Conservation (phyloP, 1,140 invertebrate genomes). For the Bombus pyrosoma region DNA sequence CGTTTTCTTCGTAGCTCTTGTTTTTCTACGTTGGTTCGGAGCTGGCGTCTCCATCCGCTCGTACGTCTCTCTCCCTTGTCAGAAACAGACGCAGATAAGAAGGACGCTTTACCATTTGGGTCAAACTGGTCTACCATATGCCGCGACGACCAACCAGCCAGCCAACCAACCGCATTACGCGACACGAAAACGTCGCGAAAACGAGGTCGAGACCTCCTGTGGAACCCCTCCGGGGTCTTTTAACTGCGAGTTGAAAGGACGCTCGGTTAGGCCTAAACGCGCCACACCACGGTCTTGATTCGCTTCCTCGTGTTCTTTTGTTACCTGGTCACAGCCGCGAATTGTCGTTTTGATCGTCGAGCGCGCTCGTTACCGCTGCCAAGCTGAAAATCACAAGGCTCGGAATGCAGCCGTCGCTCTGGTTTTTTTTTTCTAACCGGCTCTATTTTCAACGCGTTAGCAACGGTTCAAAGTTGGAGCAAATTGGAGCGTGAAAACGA, state of each 20-base stretch:
- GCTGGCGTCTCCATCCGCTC: constrained; percentile 14
- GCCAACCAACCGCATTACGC: constrained; percentile 26
- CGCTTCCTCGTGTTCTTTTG: constrained; percentile 22
- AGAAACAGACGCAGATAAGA: constrained; percentile 54
- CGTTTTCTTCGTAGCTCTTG: neutral
- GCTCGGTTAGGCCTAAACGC: constrained; percentile 42
- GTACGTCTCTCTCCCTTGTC: constrained; percentile 41
- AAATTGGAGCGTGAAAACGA: too few species aligned
- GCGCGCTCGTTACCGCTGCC: neutral
- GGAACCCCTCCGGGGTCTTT: constrained; percentile 36
- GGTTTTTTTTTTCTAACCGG: neutral
- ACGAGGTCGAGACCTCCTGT: constrained; percentile 51
- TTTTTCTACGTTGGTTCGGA: constrained; percentile 6
- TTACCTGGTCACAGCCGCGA: neutral
- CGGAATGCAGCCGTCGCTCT: neutral
- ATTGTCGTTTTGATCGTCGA: constrained; percentile 34
- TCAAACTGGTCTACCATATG: constrained; percentile 48
- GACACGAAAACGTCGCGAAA: constrained; percentile 54
- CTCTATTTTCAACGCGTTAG: too few species aligned
- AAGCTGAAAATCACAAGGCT: neutral
- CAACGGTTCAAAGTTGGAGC: too few species aligned
- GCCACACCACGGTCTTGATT: constrained; percentile 29
- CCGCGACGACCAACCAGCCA: neutral
- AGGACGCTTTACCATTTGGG: constrained; percentile 49
- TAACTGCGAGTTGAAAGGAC: constrained; percentile 52